A percentile compares a stretch with the other conserved stretches of the same genome.
phyloP scores from a whole-genome alignment of 2,888 invertebrate species.

The Caenorhabditis zanzibari region DNA sequence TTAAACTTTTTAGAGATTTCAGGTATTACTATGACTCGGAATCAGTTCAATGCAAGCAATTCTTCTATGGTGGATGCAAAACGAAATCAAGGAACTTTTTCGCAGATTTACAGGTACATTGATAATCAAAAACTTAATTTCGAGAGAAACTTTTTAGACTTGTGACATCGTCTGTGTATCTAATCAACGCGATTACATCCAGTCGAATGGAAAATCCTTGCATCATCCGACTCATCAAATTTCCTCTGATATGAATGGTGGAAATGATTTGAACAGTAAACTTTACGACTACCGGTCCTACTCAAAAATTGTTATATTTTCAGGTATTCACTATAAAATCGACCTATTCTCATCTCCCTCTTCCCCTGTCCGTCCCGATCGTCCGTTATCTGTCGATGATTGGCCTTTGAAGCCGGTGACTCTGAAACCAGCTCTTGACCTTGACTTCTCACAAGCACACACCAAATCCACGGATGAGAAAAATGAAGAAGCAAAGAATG shows the following conservation, averaged over 20 bases:
- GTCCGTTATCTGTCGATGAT: constrained; percentile 62
- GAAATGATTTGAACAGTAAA: constrained; percentile 20
- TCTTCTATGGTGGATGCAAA: constrained; percentile 75
- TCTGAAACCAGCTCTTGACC: constrained; percentile 45
- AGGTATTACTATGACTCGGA: constrained; percentile 72
- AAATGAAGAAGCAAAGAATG: constrained; percentile 50
- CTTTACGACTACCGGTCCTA: not conserved
- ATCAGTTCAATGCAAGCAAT: constrained; percentile 65
- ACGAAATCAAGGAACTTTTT: constrained; percentile 70
- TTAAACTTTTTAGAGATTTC: constrained; percentile 10
- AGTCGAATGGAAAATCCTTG: constrained; percentile 38
- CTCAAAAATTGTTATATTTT: not conserved
- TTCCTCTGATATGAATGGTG: constrained; percentile 18
- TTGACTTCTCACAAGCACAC: constrained; percentile 34
- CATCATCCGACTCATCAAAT: constrained; percentile 35
- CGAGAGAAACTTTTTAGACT: constrained; percentile 17
- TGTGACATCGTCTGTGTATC: constrained; percentile 63
- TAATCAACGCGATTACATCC: constrained; percentile 51
- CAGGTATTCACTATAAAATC: constrained; percentile 58
- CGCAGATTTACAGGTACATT: constrained; percentile 63
- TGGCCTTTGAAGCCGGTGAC: constrained; percentile 65
- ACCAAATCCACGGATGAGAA: constrained; percentile 44
- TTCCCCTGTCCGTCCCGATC: constrained; percentile 55
- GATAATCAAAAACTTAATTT: no score
- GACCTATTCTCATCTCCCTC: constrained; percentile 62